phyloP scores from a whole-genome alignment of 2,113 vertebrate species.

The Stegastes partitus region DNA sequence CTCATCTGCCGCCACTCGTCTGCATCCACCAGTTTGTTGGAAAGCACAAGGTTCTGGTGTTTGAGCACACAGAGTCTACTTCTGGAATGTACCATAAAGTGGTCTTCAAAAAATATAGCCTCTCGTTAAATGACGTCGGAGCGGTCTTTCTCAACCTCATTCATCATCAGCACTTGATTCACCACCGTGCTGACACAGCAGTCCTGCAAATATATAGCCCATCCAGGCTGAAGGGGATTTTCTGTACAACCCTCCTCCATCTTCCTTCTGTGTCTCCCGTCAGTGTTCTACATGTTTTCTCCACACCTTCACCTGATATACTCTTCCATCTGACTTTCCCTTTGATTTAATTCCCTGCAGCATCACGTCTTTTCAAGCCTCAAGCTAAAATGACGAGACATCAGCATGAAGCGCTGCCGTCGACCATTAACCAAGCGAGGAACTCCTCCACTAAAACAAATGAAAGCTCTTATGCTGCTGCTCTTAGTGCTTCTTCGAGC shows the following conservation, averaged over 20 bases:
- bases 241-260: slow-evolving; percentile 16
- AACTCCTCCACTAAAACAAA: neutral
- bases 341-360: neutral
- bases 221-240: slow-evolving; percentile 35
- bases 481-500: neutral
- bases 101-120: slow-evolving; percentile 66
- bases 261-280: slow-evolving; percentile 15
- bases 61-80: neutral
- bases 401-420: neutral
- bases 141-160: slow-evolving; percentile 59
- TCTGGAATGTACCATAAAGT: slow-evolving; percentile 55
- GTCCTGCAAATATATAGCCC: slow-evolving; percentile 60
- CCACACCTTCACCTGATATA: neutral
- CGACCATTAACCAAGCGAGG: neutral
- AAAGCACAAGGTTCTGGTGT: too few species aligned
- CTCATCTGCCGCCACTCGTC: too few species aligned
- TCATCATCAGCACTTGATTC: slow-evolving; percentile 68
- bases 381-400: neutral
- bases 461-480: neutral
- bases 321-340: neutral
- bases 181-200: slow-evolving; percentile 65
- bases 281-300: neutral
- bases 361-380: slow-evolving; percentile 1
- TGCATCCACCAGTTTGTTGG: too few species aligned
- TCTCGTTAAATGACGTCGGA: slow-evolving; percentile 63